Evolutionary conservation across 1,140 invertebrate species (phyloP), one percentile per base, ranked within the genome.

Genomic region (Drosophila carrolli): DNA sequence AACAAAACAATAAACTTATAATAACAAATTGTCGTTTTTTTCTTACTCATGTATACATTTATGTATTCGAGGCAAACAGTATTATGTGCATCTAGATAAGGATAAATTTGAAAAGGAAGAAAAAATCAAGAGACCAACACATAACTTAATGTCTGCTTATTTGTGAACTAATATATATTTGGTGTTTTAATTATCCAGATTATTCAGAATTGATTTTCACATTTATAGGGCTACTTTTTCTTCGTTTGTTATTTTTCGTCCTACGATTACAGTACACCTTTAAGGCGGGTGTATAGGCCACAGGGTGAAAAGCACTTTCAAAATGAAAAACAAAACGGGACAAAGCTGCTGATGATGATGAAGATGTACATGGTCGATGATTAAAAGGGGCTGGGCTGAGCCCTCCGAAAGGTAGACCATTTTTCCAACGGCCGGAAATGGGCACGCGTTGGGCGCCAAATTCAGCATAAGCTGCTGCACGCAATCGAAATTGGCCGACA

Each of bases 401-500:
- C 13, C 27, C 16, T 9, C n/a, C 44, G 5, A 50, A 5, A 41
- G 47, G 23, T 54, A 60, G 32, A 29, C 61, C 47, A 37, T 38
- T 66, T 35, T 40, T 23, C n/a, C 0, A 1, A 14, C 13, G 7
- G 11, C 8, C 19, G 37, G 29, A 32, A 32, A 32, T 8, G 13
- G 46, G 6, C 13, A 13, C 47, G 7, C 13, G 46, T n/a, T 27
- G 46, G 44, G 32, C 57, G 14, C 37, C 40, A 61, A 68, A 46
- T 46, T 14, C 16, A 27, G 37, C 60, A 53, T 68, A 35, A 59
- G 66, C 66, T 59, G 54, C 53, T 41, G 44, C 72, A 63, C 72
- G 72, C 73, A 75, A 75, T 75, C 54, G 72, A 75, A 75, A 75
- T 47, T 47, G 53, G 60, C 48, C 51, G 7, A 32, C 6, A 32